Conservation (phyloP, 2,888 invertebrate species). For the Copidosoma aretas region DNA sequence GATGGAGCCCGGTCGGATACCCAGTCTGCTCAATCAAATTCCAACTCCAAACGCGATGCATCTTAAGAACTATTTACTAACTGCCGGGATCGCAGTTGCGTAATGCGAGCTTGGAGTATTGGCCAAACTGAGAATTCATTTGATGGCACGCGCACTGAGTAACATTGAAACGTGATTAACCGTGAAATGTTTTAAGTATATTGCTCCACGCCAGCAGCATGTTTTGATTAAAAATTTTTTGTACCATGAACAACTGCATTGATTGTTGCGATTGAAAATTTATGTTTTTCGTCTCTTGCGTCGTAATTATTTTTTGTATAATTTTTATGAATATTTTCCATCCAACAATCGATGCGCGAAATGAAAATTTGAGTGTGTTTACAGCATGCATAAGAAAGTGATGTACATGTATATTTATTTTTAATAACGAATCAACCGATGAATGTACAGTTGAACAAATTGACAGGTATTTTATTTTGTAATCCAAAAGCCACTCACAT, state of each 20-base stretch:
- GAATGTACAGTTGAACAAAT: too few relatives aligned
- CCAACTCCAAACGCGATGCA: constrained; percentile 57
- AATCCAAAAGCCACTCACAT: too few relatives aligned
- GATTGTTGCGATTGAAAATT: constrained; percentile 7
- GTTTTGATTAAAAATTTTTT: not conserved
- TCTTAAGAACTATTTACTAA: constrained; percentile 57
- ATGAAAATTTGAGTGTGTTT: too few relatives aligned
- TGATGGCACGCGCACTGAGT: not conserved
- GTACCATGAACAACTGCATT: not conserved
- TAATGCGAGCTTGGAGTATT: constrained; percentile 41
- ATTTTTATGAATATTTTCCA: too few relatives aligned
- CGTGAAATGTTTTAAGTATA: not conserved
- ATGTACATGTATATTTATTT: too few relatives aligned
- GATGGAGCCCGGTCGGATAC: constrained; percentile 76
- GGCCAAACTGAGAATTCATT: not conserved
- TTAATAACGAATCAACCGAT: too few relatives aligned
- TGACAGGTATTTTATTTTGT: too few relatives aligned
- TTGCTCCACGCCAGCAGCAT: not conserved
- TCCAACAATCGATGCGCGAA: too few relatives aligned
- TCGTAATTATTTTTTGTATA: too few relatives aligned
- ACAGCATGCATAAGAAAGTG: too few relatives aligned
- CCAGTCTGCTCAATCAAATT: constrained; percentile 71
- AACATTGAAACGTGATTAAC: not conserved
- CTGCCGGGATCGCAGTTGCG: constrained; percentile 58
- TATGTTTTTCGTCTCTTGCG: too few relatives aligned